These are phyloP conservation scores for Epirrita christyi DNA, from an alignment of 2,888 invertebrate species.

Conservation along the genomic window DNA sequence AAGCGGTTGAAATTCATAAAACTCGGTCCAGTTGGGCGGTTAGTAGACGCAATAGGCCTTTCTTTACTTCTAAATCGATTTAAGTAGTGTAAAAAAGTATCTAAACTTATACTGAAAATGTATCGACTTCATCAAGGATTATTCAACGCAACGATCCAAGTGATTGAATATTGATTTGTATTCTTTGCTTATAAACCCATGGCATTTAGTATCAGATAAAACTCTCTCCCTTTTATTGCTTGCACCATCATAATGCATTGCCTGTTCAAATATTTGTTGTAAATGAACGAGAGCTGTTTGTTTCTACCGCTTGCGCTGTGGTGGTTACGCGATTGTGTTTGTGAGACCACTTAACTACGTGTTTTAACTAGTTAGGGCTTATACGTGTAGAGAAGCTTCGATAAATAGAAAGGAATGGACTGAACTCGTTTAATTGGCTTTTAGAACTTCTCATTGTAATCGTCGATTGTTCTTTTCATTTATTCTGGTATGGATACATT, in stretches of 20 bases:
- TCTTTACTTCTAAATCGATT: no score
- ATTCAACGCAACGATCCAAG: no score
- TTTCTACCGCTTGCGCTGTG: slow-evolving; percentile 53
- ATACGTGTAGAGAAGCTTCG: slow-evolving; percentile 1
- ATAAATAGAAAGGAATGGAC: neutral
- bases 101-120: no score
- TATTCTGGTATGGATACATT: no score
- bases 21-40: no score
- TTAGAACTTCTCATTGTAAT: no score
- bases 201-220: neutral
- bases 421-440: neutral
- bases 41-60: no score
- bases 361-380: slow-evolving; percentile 40
- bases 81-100: no score
- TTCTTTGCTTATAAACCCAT: neutral
- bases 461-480: no score
- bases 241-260: slow-evolving; percentile 38
- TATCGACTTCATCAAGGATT: no score
- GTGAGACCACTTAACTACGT: slow-evolving; percentile 53
- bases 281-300: slow-evolving; percentile 65
- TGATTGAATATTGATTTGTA: neutral
- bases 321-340: slow-evolving; percentile 53
- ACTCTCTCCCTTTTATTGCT: slow-evolving; percentile 5
- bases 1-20: slow-evolving; percentile 22
- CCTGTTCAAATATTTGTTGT: slow-evolving; percentile 67